These are phyloP conservation scores for Sphaeramia orbicularis DNA, from an alignment of 2,797 vertebrate genomes.

Conservation along the genomic window DNA sequence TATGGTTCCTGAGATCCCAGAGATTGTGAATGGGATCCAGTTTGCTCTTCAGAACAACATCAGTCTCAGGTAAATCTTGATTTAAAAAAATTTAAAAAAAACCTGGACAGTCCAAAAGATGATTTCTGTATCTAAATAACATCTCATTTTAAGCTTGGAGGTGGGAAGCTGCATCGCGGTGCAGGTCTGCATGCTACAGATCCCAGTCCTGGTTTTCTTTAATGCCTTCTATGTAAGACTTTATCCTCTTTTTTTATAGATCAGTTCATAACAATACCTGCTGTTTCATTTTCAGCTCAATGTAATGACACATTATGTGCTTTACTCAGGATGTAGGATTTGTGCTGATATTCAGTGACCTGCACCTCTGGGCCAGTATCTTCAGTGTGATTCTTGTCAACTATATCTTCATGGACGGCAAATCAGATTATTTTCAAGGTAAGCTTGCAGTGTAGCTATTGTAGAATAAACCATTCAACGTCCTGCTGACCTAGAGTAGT, in stretches of 20 bases:
- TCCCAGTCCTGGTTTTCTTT: slow-evolving; percentile 91
- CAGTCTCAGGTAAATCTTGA: slow-evolving; percentile 87
- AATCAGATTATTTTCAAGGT: slow-evolving; percentile 94
- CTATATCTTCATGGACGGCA: slow-evolving; percentile 93
- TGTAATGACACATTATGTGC: slow-evolving; percentile 14
- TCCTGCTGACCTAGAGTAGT: no score
- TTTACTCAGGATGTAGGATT: slow-evolving; percentile 87
- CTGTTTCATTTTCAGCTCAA: background rate
- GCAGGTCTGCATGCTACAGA: slow-evolving; percentile 97
- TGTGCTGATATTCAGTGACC: slow-evolving; percentile 87
- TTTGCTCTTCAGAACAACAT: slow-evolving; percentile 94
- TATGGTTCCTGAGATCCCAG: slow-evolving; percentile 92
- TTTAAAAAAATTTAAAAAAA: background rate
- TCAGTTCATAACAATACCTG: slow-evolving; percentile 2
- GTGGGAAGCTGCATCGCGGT: slow-evolving; percentile 92
- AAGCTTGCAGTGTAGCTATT: slow-evolving; percentile 16
- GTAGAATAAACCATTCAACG: no score
- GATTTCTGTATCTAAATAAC: background rate
- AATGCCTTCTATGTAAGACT: slow-evolving; percentile 90
- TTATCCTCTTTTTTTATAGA: background rate
- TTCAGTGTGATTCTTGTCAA: slow-evolving; percentile 90
- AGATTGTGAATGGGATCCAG: slow-evolving; percentile 93
- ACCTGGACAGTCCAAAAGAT: background rate
- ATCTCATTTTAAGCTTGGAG: slow-evolving; percentile 85
- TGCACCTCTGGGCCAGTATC: slow-evolving; percentile 90